Conservation (phyloP, 64 coral and sea anemone genomes). For the Pocillopora verrucosa region DNA sequence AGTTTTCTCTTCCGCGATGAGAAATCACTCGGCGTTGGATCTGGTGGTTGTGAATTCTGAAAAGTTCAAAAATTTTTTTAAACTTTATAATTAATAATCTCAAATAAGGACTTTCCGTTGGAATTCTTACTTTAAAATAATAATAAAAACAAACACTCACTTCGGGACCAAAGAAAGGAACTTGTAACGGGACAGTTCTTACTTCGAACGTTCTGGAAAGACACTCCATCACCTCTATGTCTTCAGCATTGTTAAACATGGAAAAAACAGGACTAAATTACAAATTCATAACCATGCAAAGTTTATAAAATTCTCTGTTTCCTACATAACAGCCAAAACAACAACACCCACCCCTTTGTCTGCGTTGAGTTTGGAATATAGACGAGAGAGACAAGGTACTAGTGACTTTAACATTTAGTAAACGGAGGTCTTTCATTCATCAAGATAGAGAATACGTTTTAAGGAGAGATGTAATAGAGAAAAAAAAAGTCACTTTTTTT, state of each 20-base stretch:
- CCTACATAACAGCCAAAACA: too few species aligned
- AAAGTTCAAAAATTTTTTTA: not conserved
- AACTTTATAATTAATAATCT: too few species aligned
- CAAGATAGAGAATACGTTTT: too few species aligned
- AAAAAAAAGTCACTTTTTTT: too few species aligned
- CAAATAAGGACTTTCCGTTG: too few species aligned
- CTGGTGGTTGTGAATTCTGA: not conserved
- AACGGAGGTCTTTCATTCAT: too few species aligned
- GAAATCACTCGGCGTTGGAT: not conserved
- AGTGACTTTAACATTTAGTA: too few species aligned
- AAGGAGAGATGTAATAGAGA: too few species aligned
- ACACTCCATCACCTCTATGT: slow-evolving; percentile 94
- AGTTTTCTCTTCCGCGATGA: slow-evolving; percentile 30
- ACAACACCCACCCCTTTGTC: too few species aligned
- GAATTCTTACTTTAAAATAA: not conserved
- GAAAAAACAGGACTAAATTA: not conserved
- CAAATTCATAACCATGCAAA: not conserved
- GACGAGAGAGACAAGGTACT: too few species aligned
- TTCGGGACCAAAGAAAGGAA: slow-evolving; percentile 60
- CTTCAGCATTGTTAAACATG: slow-evolving; percentile 17
- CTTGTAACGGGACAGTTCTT: slow-evolving; percentile 53
- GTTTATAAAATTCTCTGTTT: too few species aligned
- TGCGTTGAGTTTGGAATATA: too few species aligned
- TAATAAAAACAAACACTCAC: not conserved
- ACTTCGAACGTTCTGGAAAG: slow-evolving; percentile 78